Conservation (phyloP, 2,888 invertebrate genomes). For the Chaetoderma sp. region DNA sequence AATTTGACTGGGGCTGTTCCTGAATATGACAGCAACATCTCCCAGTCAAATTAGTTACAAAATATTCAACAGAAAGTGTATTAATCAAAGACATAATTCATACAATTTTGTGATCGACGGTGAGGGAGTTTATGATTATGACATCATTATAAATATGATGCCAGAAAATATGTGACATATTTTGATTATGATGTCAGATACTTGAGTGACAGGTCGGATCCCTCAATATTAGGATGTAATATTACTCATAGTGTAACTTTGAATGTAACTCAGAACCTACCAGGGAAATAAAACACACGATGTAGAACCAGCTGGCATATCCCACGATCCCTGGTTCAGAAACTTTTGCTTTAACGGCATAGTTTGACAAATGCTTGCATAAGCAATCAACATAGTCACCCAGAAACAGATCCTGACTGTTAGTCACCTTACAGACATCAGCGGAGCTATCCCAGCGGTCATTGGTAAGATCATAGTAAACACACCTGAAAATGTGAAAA, state of each 20-base stretch:
- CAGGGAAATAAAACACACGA: conserved; percentile 63
- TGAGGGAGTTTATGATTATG: too few species aligned
- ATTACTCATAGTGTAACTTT: background rate
- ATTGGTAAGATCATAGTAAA: conserved; percentile 55
- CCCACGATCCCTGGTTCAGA: conserved; percentile 52
- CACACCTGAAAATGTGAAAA: conserved; percentile 50
- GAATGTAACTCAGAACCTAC: conserved; percentile 54
- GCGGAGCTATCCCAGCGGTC: conserved; percentile 50
- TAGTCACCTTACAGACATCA: conserved; percentile 54
- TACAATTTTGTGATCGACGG: too few species aligned
- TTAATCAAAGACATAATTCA: too few species aligned
- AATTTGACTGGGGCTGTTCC: too few species aligned
- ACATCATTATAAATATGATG: background rate
- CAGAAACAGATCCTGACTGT: conserved; percentile 53
- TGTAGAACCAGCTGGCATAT: conserved; percentile 63
- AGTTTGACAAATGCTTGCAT: conserved; percentile 63
- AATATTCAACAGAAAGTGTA: too few species aligned
- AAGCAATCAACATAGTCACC: conserved; percentile 64
- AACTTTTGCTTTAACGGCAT: conserved; percentile 56
- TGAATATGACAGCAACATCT: too few species aligned
- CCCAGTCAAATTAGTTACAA: too few species aligned
- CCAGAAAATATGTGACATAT: too few species aligned
- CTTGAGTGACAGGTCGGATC: too few species aligned
- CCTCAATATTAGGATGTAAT: too few species aligned
- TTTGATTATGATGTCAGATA: too few species aligned